phyloP scores from a whole-genome alignment of 2,113 vertebrate genomes.

The Oncorhynchus tshawytscha region DNA sequence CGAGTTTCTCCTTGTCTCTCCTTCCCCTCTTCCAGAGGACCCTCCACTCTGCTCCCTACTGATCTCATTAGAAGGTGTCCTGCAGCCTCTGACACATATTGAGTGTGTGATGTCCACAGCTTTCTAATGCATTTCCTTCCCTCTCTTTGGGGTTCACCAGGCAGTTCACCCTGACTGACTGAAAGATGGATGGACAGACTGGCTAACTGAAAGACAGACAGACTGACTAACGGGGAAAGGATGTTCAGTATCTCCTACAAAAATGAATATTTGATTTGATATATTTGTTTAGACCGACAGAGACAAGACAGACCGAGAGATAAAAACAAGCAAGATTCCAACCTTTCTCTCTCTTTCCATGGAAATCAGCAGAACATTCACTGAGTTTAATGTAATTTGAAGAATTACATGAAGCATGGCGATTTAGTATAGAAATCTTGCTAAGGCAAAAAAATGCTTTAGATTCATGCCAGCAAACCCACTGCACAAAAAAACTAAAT shows the following conservation, averaged over 20 bases:
- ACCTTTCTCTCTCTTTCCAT: too few relatives aligned
- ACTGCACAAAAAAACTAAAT: too few relatives aligned
- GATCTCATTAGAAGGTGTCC: conserved; percentile 51
- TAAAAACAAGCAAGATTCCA: too few relatives aligned
- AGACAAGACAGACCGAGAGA: too few relatives aligned
- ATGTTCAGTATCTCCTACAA: too few relatives aligned
- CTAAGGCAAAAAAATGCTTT: too few relatives aligned
- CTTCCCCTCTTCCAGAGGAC: conserved; percentile 1
- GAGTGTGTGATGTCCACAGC: conserved; percentile 38
- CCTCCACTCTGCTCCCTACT: conserved; percentile 10
- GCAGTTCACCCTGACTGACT: neutral
- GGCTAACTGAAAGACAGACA: neutral
- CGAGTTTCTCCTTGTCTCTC: neutral
- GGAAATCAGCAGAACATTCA: neutral
- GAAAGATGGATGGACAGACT: neutral
- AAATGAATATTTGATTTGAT: too few relatives aligned
- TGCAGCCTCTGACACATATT: conserved; percentile 32
- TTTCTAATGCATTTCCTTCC: conserved; percentile 20
- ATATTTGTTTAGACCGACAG: too few relatives aligned
- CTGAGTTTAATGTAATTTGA: neutral
- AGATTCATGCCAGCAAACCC: too few relatives aligned
- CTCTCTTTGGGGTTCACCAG: neutral
- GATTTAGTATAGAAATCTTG: too few relatives aligned
- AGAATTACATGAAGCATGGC: neutral
- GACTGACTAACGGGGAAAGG: neutral